Evolutionary conservation across 37 sponge, comb jelly and placozoan species (phyloP), one percentile per base, ranked within the genome.

Genomic region (Halichondria panicea): DNA sequence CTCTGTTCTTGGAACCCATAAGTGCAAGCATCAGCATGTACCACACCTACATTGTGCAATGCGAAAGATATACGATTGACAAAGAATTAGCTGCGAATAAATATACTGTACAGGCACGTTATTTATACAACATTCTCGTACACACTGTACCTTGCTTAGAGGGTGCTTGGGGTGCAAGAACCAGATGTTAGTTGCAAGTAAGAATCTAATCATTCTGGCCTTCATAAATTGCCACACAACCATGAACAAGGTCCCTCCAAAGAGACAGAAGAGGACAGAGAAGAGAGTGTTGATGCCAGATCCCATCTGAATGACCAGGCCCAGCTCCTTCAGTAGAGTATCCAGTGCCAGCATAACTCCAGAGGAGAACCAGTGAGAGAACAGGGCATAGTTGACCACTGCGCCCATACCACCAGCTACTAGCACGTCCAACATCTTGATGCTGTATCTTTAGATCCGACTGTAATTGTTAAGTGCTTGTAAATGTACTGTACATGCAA

Each of bases 131-230:
- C 52, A 48, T 48, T 11, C 11, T 48, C 52, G 52, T 48, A 48
- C 52, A 48, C 52, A 48, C 4, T 74, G 55, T 57, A 86, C 87
- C 62, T 68, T 73, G 57, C 80, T 86, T 4, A 79, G 46, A 2
- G 81, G 87, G 42, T 35, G 43, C 58, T 79, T 86, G 13, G 87
- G 85, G 15, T 67, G 43, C 58, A 90, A 69, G 53, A 91, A 87
- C 92, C 92, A 91, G 43, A 75, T 76, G 45, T 91, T 61, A 62
- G 75, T 87, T 9, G 80, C 60, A 0, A 91, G 79, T 15, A 91
- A 66, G 33, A 63, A 68, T 27, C 92, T 34, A 9, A 87, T 71
- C 32, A 83, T 53, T 24, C 77, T 46, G 3, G 74, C 75, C 33
- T 74, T 75, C 28, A 91, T 5, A 31, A 77, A 88, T 48, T 76